Evolutionary conservation across 2,888 invertebrate genomes (phyloP), one percentile per base, ranked within the genome.

Genomic region (Synanthedon vespiformis): DNA sequence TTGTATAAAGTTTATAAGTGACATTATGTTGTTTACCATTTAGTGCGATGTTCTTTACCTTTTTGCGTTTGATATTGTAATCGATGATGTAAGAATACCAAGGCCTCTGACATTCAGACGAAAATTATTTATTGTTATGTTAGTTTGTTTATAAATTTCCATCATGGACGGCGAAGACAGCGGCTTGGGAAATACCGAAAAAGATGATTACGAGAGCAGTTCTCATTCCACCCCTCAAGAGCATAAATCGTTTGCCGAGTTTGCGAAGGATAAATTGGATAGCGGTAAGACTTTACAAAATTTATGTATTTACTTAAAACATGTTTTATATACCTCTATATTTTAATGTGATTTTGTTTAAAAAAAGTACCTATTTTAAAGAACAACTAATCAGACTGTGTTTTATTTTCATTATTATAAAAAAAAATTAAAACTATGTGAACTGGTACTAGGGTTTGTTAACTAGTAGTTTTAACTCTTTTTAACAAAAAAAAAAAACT

Each of bases 11-110:
- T 51, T 52, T 14, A 34, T 49, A 13, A 47, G 40, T 50, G 10
- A 10, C 22, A 52, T 11, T n/a, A 18, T 3, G 49, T 44, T 13
- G 12, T 40, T 50, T 12, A 14, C 34, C 27, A 49, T 41, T 52
- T 54, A 22, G 40, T 50, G 40, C n/a, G 34, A 27, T 18, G 40
- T 49, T 48, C 40, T 14, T 44, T 49, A 50, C 48, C 52, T 52
- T 53, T 54, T 54, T 63, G 58, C 57, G 56, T 60, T 52, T 61
- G 61, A 64, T 81, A 77, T 76, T 77, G 66, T 77, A 62, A 72
- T 74, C 75, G 87, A 84, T 87, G 87, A 87, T 87, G 87, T 87
- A 87, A 87, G 86, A 78, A 72, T 74, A 60, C 72, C 75, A 80
- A 80, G 77, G 76, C 70, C 73, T 69, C 59, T 54, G 54, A 50